Evolutionary conservation across 2,797 vertebrate genomes (phyloP).

Genomic region (Scleropages formosus): DNA sequence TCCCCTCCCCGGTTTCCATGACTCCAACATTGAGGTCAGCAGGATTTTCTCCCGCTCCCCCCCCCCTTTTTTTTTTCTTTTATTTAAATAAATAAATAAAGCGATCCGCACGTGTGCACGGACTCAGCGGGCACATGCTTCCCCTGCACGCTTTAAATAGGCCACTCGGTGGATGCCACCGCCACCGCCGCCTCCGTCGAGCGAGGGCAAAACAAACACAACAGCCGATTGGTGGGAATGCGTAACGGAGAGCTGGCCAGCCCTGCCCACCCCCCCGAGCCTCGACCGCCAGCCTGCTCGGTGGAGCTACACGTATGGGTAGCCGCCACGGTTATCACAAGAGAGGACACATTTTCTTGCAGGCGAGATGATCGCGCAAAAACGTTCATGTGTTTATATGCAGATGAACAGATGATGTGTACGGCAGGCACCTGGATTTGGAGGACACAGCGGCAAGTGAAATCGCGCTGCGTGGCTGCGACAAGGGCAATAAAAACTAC

Average conservation of each 20-base stretch:
- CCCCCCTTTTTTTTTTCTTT: slow-evolving; percentile 39
- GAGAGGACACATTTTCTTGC: too few species aligned
- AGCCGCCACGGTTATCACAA: too few species aligned
- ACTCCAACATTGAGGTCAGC: slow-evolving; percentile 59
- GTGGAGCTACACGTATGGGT: too few species aligned
- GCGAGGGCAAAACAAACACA: not conserved
- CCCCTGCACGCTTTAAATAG: slow-evolving; percentile 44
- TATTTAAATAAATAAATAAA: not conserved
- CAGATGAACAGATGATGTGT: too few species aligned
- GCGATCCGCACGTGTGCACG: not conserved
- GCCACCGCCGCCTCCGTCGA: not conserved
- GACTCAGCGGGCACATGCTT: slow-evolving; percentile 57
- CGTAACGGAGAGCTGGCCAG: slow-evolving; percentile 23
- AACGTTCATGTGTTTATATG: too few species aligned
- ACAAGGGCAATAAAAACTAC: too few species aligned
- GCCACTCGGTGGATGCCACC: slow-evolving; percentile 40
- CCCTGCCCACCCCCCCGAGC: not conserved
- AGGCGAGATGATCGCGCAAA: too few species aligned
- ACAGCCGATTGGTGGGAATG: slow-evolving; percentile 20
- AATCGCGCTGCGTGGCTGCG: too few species aligned
- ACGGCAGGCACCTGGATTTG: too few species aligned
- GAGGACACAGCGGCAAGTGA: too few species aligned
- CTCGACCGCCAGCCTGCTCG: too few species aligned
- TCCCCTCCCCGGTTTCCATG: slow-evolving; percentile 57
- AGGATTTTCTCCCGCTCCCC: slow-evolving; percentile 51